A percentile compares a stretch with the other conserved stretches of the same genome.
These are phyloP conservation scores for Drosophila kanekoi DNA, from an alignment of 2,888 invertebrate genomes.

Conservation along the genomic window DNA sequence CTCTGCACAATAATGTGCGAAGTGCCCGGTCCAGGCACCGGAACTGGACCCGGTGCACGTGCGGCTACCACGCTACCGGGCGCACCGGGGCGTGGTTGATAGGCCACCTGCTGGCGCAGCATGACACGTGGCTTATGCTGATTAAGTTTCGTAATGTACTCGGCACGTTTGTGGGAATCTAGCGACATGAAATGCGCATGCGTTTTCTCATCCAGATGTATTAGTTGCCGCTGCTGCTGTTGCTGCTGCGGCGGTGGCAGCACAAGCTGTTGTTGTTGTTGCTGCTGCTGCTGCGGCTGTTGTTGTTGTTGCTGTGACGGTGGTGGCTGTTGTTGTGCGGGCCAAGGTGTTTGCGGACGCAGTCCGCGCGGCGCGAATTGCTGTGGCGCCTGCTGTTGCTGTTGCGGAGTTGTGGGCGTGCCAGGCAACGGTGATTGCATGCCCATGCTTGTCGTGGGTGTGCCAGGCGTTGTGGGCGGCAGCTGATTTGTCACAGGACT, in stretches of 20 bases:
- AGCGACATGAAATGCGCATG: slow-evolving; percentile 93
- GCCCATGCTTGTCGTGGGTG: slow-evolving; percentile 72
- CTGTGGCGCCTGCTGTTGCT: slow-evolving; percentile 52
- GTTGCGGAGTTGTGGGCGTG: slow-evolving; percentile 70
- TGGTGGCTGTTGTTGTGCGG: slow-evolving; percentile 63
- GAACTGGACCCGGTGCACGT: slow-evolving; percentile 85
- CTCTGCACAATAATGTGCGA: slow-evolving; percentile 89
- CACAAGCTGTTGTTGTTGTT: slow-evolving; percentile 76
- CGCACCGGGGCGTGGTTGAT: slow-evolving; percentile 83
- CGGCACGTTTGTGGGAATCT: slow-evolving; percentile 92
- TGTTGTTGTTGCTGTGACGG: slow-evolving; percentile 62
- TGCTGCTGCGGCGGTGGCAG: slow-evolving; percentile 70
- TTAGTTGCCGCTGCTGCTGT: slow-evolving; percentile 88
- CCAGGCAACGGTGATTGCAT: slow-evolving; percentile 74
- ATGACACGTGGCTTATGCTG: slow-evolving; percentile 88
- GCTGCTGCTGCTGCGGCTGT: slow-evolving; percentile 55
- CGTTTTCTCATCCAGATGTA: slow-evolving; percentile 93
- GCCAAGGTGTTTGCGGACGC: slow-evolving; percentile 63
- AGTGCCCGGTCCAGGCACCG: slow-evolving; percentile 67
- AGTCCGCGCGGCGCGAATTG: slow-evolving; percentile 53
- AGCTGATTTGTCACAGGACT: slow-evolving; percentile 71
- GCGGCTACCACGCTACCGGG: slow-evolving; percentile 85
- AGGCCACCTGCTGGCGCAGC: slow-evolving; percentile 86
- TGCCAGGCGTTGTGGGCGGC: slow-evolving; percentile 61
- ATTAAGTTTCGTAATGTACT: slow-evolving; percentile 92